Evolutionary conservation across 2,888 invertebrate genomes (phyloP), one percentile per base, ranked within the genome.

Genomic region (Melanophora roralis): DNA sequence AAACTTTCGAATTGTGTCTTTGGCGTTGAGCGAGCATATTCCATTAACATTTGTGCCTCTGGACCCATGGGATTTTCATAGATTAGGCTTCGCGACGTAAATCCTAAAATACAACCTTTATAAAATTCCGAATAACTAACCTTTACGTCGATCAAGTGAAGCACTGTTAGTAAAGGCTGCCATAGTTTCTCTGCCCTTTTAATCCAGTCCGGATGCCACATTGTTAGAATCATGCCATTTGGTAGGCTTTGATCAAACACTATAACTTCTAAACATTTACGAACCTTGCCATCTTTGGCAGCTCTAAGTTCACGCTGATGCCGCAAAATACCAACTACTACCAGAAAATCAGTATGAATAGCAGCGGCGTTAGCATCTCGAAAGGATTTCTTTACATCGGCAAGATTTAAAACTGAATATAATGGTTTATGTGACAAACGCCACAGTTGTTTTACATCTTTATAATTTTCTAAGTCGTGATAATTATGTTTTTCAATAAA

Each of bases 141-240:
- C 21, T 92, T 91, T 19, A 93, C 92, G 86, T 96, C 95, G 1
- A 94, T 92, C 74, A 96, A 89, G 88, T 95, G 95, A 12, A 96
- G 87, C 55, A 94, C 92, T 68, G 95, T 95, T 62, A 92, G 91
- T 64, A 92, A 88, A 0, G 94, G 92, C 73, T 92, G 91, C 96
- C 96, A 96, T 59, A 91, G 67, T 1, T 85, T 47, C 38, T 85
- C 79, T 0, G 89, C 93, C 91, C 93, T 91, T 83, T 92, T 91
- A 67, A 95, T 94, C 85, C 94, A 92, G 81, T 95, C 94, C 2
- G 91, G 89, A 81, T 95, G 94, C 93, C 95, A 96, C 53, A 92
- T 82, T 1, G 85, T 89, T 57, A 95, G 90, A 40, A 93, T 89
- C 68, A 93, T 90, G n/a, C 93, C 93, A 19, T 91, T 92, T 40